A percentile compares a stretch with the other conserved stretches of the same genome.
Evolutionary conservation across 2,888 invertebrate genomes (phyloP).

Genomic region (Tricholauxania praeusta): DNA sequence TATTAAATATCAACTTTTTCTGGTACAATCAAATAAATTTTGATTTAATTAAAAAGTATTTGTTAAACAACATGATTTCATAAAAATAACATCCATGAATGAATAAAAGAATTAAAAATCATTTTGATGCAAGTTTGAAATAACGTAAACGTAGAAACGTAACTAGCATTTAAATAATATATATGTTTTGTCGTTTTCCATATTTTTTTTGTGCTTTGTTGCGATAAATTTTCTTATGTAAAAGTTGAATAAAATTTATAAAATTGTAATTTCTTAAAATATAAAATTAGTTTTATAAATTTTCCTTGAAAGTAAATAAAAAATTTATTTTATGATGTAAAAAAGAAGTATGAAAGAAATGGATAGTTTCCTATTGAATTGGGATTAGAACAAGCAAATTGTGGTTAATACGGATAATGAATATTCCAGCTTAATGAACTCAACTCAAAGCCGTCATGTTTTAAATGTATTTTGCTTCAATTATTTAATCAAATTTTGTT

Average conservation of each 20-base stretch:
- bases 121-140: neutral
- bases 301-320: neutral
- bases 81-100: neutral
- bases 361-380: neutral
- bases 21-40: too few species aligned
- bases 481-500: too few species aligned
- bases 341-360: neutral
- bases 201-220: conserved; percentile 2
- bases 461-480: too few species aligned
- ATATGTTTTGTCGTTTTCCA: neutral
- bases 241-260: conserved; percentile 1
- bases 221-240: neutral
- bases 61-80: neutral
- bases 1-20: too few species aligned
- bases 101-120: neutral
- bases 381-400: too few species aligned
- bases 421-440: too few species aligned
- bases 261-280: neutral
- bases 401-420: too few species aligned
- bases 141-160: neutral
- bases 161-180: too few species aligned
- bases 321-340: neutral
- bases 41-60: neutral
- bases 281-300: neutral
- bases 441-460: too few species aligned